Evolutionary conservation across 2,113 vertebrate genomes (phyloP).

Genomic region (Psephotus haematonotus): DNA sequence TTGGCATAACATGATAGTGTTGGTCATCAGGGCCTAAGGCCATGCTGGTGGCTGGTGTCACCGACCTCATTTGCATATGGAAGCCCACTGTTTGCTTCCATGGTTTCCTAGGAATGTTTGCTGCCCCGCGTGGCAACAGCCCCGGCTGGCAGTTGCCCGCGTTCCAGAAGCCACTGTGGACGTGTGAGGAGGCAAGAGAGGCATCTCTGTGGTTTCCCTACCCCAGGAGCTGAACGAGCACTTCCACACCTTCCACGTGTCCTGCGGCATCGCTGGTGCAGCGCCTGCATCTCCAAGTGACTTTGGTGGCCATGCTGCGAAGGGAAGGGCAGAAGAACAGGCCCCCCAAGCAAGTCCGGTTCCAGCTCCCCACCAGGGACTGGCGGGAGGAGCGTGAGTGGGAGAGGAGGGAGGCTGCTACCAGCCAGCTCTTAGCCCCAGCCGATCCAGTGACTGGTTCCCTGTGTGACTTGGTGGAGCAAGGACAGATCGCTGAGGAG

Average conservation of each 20-base stretch:
- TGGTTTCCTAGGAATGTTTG: neutral
- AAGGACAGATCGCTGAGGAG: neutral
- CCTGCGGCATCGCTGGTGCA: accelerated
- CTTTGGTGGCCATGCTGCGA: neutral
- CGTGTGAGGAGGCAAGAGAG: neutral
- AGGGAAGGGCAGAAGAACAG: neutral
- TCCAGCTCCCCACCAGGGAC: neutral
- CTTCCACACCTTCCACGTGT: neutral
- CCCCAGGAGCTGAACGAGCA: neutral
- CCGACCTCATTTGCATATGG: neutral
- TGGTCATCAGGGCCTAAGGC: neutral
- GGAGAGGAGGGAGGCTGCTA: neutral
- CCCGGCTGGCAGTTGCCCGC: neutral
- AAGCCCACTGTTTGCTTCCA: neutral
- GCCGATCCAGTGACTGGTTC: accelerated
- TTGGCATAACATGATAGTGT: accelerated
- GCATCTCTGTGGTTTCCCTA: neutral
- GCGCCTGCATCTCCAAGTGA: accelerated
- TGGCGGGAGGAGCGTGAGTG: neutral
- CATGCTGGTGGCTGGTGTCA: accelerated
- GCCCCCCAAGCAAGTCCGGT: neutral
- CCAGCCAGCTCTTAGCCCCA: neutral
- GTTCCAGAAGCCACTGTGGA: neutral
- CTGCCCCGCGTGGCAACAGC: neutral
- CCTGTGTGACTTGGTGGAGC: neutral